Conservation (phyloP, 2,113 vertebrate species). For the Pterophyllum scalare region DNA sequence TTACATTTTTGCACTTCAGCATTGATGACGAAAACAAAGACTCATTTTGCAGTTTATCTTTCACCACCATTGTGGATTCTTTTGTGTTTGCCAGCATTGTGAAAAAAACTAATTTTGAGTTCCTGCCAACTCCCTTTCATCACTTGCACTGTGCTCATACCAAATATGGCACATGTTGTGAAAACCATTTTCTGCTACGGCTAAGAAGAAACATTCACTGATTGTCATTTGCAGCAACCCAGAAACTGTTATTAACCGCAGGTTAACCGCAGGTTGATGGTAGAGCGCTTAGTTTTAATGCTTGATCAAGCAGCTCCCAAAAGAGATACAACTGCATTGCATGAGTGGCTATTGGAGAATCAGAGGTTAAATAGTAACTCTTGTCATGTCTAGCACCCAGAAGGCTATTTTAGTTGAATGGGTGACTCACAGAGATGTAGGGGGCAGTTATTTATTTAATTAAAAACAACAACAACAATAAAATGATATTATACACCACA, state of each 20-base stretch:
- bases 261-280: background rate
- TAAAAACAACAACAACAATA: background rate
- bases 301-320: background rate
- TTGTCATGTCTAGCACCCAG: too few relatives aligned
- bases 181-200: background rate
- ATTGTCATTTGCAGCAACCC: background rate
- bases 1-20: background rate
- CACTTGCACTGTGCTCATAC: background rate
- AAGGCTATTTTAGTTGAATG: too few relatives aligned
- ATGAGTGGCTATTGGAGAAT: background rate
- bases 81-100: background rate
- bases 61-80: background rate
- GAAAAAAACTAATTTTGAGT: background rate
- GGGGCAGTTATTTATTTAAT: background rate
- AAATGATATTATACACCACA: background rate
- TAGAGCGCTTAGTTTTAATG: background rate
- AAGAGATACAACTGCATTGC: background rate
- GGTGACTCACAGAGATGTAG: background rate
- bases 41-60: background rate
- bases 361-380: too few relatives aligned
- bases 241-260: background rate
- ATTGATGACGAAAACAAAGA: too few relatives aligned
- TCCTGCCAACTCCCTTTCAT: background rate
- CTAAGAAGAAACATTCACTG: background rate
- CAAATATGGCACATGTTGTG: background rate